These are phyloP conservation scores for Cancer borealis DNA, from an alignment of 2,888 invertebrate species.

Conservation along the genomic window DNA sequence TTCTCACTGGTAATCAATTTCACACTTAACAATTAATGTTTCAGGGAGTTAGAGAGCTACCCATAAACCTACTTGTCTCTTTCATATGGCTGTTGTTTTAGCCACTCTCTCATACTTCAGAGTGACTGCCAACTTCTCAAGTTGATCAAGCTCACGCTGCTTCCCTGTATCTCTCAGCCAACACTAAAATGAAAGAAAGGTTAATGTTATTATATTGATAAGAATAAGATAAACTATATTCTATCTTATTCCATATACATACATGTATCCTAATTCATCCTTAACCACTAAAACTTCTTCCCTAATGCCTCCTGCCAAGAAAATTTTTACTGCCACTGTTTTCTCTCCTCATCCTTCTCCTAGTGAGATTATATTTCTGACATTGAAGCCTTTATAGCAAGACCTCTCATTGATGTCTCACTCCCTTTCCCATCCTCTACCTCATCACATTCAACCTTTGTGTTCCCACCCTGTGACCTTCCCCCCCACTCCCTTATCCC, in stretches of 20 bases:
- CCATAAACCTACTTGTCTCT: not conserved
- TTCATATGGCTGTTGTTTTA: constrained; percentile 70
- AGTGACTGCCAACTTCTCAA: constrained; percentile 72
- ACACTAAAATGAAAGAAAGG: constrained; percentile 59
- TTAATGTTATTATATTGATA: not conserved
- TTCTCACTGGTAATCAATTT: not conserved
- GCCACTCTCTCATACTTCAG: constrained; percentile 73
- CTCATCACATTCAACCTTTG: too few species aligned
- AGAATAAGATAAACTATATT: not conserved
- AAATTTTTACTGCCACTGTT: too few species aligned
- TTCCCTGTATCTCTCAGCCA: constrained; percentile 77
- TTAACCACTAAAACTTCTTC: too few species aligned
- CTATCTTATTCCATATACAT: not conserved
- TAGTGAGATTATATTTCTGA: too few species aligned
- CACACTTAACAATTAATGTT: not conserved
- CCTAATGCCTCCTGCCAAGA: too few species aligned
- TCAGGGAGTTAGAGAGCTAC: not conserved
- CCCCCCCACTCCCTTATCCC: too few species aligned
- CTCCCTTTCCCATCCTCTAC: too few species aligned
- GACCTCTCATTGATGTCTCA: too few species aligned
- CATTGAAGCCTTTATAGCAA: too few species aligned
- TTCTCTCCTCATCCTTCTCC: too few species aligned
- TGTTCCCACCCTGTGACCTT: too few species aligned
- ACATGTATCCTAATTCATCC: too few species aligned
- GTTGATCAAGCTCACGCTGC: constrained; percentile 76